Evolutionary conservation across 2,113 vertebrate genomes (phyloP).

Genomic region (Myocastor coypus): DNA sequence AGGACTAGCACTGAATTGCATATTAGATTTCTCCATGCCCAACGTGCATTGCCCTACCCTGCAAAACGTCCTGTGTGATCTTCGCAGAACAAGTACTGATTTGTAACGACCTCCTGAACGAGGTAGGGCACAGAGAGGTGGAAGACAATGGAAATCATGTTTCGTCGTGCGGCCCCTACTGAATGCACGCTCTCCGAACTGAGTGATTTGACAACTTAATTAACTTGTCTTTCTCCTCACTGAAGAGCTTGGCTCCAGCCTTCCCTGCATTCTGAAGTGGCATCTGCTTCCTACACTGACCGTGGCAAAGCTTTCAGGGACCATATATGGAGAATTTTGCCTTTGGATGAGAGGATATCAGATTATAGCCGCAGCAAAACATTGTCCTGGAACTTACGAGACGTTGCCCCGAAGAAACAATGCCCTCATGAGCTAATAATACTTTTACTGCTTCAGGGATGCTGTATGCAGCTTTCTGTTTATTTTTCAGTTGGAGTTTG

Average conservation of each 20-base stretch:
- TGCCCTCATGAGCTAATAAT: background rate
- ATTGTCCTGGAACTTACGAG: background rate
- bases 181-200: conserved; percentile 7
- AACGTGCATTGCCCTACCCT: conserved; percentile 34
- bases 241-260: background rate
- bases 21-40: background rate
- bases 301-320: background rate
- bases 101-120: conserved; percentile 1
- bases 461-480: background rate
- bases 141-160: conserved; percentile 52
- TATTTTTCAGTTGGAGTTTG: background rate
- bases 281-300: background rate
- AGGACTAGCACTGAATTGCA: background rate
- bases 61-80: background rate
- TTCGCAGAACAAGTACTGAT: background rate
- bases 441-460: background rate
- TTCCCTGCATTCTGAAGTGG: background rate
- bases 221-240: conserved; percentile 52
- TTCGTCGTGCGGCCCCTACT: conserved; percentile 41
- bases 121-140: conserved; percentile 25
- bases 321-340: background rate
- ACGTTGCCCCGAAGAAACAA: background rate
- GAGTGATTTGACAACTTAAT: conserved; percentile 55
- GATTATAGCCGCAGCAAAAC: background rate
- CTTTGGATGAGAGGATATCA: background rate